phyloP scores from a whole-genome alignment of 2,888 invertebrate genomes.

The Plutella xylostella region DNA sequence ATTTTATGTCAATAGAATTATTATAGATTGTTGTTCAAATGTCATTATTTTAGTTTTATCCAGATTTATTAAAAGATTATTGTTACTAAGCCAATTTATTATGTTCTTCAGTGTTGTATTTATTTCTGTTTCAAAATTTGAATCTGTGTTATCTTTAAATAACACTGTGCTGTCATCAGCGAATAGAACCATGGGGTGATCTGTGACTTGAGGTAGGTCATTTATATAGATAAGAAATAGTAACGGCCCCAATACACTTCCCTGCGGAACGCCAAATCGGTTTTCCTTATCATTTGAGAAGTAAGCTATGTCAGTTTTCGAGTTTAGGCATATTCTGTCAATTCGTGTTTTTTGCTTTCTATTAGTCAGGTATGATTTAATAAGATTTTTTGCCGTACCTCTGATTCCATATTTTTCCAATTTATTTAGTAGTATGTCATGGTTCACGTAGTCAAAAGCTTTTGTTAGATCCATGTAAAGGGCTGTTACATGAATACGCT shows the following conservation, averaged over 20 bases:
- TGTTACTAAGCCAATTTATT: not conserved
- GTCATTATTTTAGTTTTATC: conserved; percentile 1
- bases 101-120: not conserved
- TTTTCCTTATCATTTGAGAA: not conserved
- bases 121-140: not conserved
- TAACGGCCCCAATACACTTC: not conserved
- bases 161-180: conserved; percentile 1
- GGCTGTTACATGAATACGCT: conserved; percentile 1
- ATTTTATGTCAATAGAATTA: not conserved
- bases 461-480: conserved; percentile 6
- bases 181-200: not conserved
- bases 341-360: not conserved
- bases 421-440: not conserved
- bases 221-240: conserved; percentile 1
- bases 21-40: not conserved
- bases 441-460: conserved; percentile 3
- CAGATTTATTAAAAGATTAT: not conserved
- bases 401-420: not conserved
- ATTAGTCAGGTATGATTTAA: not conserved
- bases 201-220: not conserved
- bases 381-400: not conserved
- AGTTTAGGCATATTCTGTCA: not conserved
- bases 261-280: not conserved
- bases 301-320: not conserved
- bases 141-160: not conserved